These are phyloP conservation scores for Columba livia DNA, from an alignment of 2,113 vertebrate species.

Conservation along the genomic window DNA sequence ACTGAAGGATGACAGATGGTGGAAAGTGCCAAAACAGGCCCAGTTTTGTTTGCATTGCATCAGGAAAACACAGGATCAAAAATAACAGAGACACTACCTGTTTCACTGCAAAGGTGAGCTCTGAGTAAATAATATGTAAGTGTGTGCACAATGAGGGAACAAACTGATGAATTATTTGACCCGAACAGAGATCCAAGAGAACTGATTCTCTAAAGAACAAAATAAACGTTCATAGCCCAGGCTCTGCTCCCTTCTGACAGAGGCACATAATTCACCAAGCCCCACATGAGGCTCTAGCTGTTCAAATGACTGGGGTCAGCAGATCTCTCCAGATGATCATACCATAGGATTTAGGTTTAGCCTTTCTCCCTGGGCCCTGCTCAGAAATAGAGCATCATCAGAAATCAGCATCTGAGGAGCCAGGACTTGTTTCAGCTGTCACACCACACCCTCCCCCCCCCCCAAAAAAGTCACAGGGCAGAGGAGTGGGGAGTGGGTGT, in stretches of 20 bases:
- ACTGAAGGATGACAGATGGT: not conserved
- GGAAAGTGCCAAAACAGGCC: not conserved
- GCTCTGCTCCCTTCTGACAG: not conserved
- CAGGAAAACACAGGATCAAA: not conserved
- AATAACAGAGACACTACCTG: not conserved
- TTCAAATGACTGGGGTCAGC: not conserved
- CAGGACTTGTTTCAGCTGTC: not conserved
- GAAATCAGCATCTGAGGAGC: not conserved
- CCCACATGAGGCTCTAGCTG: fast-evolving
- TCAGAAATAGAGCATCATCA: not conserved
- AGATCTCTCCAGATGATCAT: not conserved
- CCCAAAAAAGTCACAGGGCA: not conserved
- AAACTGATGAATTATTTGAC: not conserved
- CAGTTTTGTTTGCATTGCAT: not conserved
- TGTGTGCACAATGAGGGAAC: not conserved
- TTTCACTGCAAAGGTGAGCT: not conserved
- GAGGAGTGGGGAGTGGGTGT: not conserved
- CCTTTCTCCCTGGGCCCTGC: not conserved
- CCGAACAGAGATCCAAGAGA: not conserved
- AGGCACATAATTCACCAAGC: not conserved
- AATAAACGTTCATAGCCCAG: not conserved
- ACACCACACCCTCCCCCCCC: no score
- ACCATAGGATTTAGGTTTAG: not conserved
- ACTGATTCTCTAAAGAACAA: not conserved
- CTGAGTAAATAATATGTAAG: not conserved